These are phyloP conservation scores for Drosophila melanica DNA, from an alignment of 1,140 invertebrate species.

Conservation along the genomic window DNA sequence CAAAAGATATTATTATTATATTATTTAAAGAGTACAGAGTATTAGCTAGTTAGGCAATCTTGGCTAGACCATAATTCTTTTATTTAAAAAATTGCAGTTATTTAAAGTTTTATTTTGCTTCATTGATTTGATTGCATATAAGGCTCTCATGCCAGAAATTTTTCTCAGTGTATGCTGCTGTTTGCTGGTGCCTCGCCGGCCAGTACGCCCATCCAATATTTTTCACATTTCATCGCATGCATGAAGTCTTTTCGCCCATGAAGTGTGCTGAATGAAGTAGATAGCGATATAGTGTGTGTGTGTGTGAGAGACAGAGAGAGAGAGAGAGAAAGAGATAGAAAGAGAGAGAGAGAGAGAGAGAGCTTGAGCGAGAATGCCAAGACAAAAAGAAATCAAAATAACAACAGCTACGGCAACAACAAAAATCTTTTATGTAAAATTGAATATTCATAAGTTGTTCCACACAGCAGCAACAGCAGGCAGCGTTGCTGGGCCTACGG, in stretches of 20 bases:
- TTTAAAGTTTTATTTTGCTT: background rate
- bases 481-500: background rate
- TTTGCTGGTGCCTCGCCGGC: background rate
- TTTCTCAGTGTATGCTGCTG: constrained; percentile 13
- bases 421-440: constrained; percentile 82
- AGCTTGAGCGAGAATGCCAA: constrained; percentile 32
- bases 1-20: no score
- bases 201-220: constrained; percentile 53
- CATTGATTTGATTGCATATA: background rate
- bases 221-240: constrained; percentile 66
- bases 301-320: no score
- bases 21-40: background rate
- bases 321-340: constrained; percentile 16
- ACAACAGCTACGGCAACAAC: constrained; percentile 63
- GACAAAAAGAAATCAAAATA: constrained; percentile 70
- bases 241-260: constrained; percentile 53
- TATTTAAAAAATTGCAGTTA: no score
- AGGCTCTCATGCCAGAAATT: background rate
- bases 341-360: constrained; percentile 8
- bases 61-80: no score
- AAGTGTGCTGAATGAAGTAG: constrained; percentile 27
- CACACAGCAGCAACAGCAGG: constrained; percentile 38
- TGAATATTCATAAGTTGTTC: constrained; percentile 80
- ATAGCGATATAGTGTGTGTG: no score
- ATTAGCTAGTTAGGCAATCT: background rate